Evolutionary conservation across 1,140 invertebrate species (phyloP), one percentile per base, ranked within the genome.

Genomic region (Drosophila oshimai): DNA sequence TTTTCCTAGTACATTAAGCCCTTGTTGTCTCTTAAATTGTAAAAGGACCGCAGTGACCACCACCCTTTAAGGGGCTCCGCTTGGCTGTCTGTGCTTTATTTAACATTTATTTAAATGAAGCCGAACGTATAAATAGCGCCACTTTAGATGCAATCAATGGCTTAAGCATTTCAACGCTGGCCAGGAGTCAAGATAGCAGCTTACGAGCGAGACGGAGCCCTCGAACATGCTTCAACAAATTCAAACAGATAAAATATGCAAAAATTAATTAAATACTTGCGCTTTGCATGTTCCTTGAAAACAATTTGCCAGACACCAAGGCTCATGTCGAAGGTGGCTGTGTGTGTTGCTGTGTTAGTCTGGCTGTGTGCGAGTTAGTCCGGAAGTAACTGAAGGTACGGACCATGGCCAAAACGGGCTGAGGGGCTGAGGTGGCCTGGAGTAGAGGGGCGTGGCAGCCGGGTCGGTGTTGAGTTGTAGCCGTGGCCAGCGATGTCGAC

Each of bases 181-280:
- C 37, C 50, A 49, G 28, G 61, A 86, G 64, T 54, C 57, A 78
- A 83, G 74, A 74, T 69, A 76, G 33, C 33, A 62, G 69, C 69
- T 62, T 26, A 61, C 41, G 41, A 24, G 31, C 39, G 58, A 60
- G 65, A 60, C 68, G 20, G 37, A 76, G 36, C 76, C 68, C 80
- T 84, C 72, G 61, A 72, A 84, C 81, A 84, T 84, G 80, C 75
- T 80, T 87, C 80, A 84, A 75, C 81, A 86, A 86, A 86, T 87
- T 86, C 81, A 86, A 86, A 86, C 76, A 86, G 81, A 87, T 86
- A 86, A 86, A 84, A 86, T 87, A 86, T 86, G 81, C 81, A 86
- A 86, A 86, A 86, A 86, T 86, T 86, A 86, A 86, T 86, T 86
- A 86, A 86, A 86, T 86, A 86, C 81, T 84, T 87, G 81, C 81